Conservation (phyloP, 2,113 vertebrate genomes). For the Oxyura jamaicensis region DNA sequence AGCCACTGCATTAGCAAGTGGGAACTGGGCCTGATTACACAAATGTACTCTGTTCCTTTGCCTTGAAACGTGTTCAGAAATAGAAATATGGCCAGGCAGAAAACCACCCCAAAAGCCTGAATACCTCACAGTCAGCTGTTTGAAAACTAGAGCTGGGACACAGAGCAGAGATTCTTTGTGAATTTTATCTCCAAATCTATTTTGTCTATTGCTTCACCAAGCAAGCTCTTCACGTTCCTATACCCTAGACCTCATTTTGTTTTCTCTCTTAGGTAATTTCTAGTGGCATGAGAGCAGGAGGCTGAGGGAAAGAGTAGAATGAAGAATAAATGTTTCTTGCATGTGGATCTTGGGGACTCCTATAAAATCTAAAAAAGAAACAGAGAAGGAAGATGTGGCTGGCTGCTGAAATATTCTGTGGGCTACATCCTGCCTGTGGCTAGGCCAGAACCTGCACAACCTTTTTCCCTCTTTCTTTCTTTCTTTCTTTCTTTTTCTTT, state of each 20-base stretch:
- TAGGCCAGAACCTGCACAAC: constrained; percentile 16
- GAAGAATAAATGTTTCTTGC: neutral
- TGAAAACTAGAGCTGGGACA: neutral
- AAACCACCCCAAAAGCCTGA: neutral
- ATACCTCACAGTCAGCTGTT: neutral
- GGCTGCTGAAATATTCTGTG: constrained; percentile 20
- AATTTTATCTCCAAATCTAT: neutral
- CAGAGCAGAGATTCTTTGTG: neutral
- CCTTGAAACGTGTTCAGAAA: neutral
- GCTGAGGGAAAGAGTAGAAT: neutral
- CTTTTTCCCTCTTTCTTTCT: neutral
- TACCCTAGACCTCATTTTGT: neutral
- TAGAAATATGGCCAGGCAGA: neutral
- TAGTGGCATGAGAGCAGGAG: neutral
- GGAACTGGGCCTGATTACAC: neutral
- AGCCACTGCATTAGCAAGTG: neutral
- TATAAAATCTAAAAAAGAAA: constrained; percentile 47
- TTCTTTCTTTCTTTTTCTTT: neutral
- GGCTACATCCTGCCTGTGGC: constrained; percentile 56
- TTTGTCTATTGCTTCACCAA: neutral
- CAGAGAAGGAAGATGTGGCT: constrained; percentile 62
- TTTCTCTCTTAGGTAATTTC: neutral
- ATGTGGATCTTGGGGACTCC: constrained; percentile 42
- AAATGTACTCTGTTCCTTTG: neutral
- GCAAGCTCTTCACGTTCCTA: neutral